A percentile compares a stretch with the other conserved stretches of the same genome.
phyloP scores from a whole-genome alignment of 1,140 invertebrate species.

The Zaprionus capensis region DNA sequence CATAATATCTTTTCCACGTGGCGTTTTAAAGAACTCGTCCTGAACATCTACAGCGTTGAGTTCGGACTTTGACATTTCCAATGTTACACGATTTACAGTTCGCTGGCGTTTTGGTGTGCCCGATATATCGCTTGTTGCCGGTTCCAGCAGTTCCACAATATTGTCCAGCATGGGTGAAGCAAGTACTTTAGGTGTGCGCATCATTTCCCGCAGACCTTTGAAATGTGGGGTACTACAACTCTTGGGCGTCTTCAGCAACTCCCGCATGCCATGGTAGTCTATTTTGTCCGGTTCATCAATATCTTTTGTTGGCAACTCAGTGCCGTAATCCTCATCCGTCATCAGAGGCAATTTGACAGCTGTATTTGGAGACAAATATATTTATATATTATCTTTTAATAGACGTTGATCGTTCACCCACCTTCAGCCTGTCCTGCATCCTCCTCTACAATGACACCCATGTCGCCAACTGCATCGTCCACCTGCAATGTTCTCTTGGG shows the following conservation, averaged over 20 bases:
- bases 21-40: constrained; percentile 67
- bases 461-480: constrained; percentile 67
- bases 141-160: constrained; percentile 64
- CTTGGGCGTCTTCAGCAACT: constrained; percentile 66
- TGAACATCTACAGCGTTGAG: constrained; percentile 8
- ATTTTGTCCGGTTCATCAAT: constrained; percentile 52
- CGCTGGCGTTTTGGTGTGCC: constrained; percentile 31
- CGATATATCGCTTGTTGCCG: constrained; percentile 5
- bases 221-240: constrained; percentile 71
- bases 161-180: constrained; percentile 63
- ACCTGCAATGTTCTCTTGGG: constrained; percentile 33
- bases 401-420: constrained; percentile 19
- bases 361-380: background rate
- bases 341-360: constrained; percentile 2
- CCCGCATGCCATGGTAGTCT: constrained; percentile 60
- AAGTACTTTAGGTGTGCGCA: constrained; percentile 59
- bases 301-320: constrained; percentile 36
- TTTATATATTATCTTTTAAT: background rate
- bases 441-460: constrained; percentile 68
- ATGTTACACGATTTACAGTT: constrained; percentile 11
- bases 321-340: constrained; percentile 64
- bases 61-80: constrained; percentile 18
- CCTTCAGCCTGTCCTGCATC: constrained; percentile 31
- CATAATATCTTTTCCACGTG: constrained; percentile 73
- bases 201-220: constrained; percentile 64